Base-by-base conservation (phyloP, 2,113 vertebrate genomes). In the Nothocercus nigrocapillus region DNA sequence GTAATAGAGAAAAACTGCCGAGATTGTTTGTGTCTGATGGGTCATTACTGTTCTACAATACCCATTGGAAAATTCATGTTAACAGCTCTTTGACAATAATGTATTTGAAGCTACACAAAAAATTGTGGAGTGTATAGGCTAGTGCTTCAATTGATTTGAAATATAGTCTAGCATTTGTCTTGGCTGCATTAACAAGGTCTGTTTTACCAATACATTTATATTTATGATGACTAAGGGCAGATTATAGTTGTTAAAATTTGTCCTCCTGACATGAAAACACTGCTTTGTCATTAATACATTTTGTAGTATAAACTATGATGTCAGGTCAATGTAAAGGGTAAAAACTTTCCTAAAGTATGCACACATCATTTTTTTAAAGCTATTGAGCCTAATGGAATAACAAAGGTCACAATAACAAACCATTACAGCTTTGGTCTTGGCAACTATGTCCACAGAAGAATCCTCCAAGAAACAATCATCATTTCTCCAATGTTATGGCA, bases 401-500 rank as follows among this genome's bases (percentile, higher is more conserved):
- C 98, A 98, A 98, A 99, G 98, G 98, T 99, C 98, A 99, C 97
- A 97, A 99, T 99, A 99, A 99, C 99, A 99, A 99, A 99, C 98
- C 98, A 98, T 99, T 99, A 98, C 98, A 98, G 98, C 97, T 98
- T 98, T 97, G 95, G 94, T 97, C 97, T 98, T 98, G 98, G 98
- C 98, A 98, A 97, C 96, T 92, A 94, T 89, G 96, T 98, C 97
- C 95, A 95, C 96, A 98, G 97, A 98, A 98, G 97, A 98, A 98
- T 98, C 98, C 96, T 98, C 98, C 96, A 96, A 98, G 97, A 98
- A 97, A 98, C 96, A 94, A 94, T 96, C 97, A 98, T 98, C 97
- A 98, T 98, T 98, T 97, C 97, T 98, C 97, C 98, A 97, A 90
- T 98, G 98, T 98, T 98, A 98, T 98, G 98, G 98, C 98, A 98